Base-by-base conservation (phyloP, 2,888 invertebrate species). In the Carterocephalus palaemon region DNA sequence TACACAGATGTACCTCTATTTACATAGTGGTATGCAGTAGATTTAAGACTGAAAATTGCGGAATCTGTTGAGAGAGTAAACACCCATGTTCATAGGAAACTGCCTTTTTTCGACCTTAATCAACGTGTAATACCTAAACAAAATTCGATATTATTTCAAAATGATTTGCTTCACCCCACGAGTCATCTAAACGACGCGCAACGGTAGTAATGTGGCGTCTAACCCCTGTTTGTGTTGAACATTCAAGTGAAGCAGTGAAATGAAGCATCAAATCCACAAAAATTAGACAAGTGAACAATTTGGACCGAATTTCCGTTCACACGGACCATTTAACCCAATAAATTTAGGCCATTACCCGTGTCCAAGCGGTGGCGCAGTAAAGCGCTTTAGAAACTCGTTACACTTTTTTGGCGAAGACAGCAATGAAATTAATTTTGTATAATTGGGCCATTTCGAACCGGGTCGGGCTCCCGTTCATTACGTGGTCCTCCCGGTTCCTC, bases 261-360 rank as follows among this genome's bases (percentile, higher is more conserved):
- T 75, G 69, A 71, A 73, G 64, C 73, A 70, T 75, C 70, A 75
- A 76, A 77, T 74, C 74, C 71, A 70, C 74, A 75, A 74, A 80
- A 81, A 79, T 82, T 77, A 76, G 76, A 81, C 73, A 75, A 70
- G 70, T 73, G 77, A 73, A 75, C 77, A 75, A 77, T 79, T 80
- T 74, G 71, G 68, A 64, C 62, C 56, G 69, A 75, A 75, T 75
- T 77, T 71, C 75, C 72, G 71, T 70, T 74, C 56, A 70, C 61
- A 72, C 73, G 74, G 69, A 50, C 71, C 79, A 82, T 83, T 83
- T 72, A 79, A 76, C 75, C 73, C 80, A 81, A 84, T 84, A 83
- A 83, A 83, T 84, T 84, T 77, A 68, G 71, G 75, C 78, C 75
- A 80, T 84, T 83, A 81, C 74, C 75, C 78, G 65, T 79, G 80